Evolutionary conservation across 2,888 invertebrate species (phyloP).

Genomic region (Dryococelus australis): DNA sequence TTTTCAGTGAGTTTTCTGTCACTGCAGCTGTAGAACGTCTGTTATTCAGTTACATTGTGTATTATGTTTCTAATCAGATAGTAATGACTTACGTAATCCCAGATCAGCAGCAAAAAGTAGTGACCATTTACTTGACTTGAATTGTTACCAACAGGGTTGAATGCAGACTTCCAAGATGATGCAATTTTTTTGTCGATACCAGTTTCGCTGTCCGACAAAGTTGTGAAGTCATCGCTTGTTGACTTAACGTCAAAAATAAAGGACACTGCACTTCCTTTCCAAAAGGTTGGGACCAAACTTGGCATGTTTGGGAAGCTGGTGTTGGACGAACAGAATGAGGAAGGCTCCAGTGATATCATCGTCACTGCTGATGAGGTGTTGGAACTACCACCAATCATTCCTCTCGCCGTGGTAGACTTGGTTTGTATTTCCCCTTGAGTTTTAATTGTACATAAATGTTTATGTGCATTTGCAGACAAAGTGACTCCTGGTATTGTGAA

Average conservation of each 20-base stretch:
- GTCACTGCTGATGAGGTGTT: slow-evolving; percentile 77
- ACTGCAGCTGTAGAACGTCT: too few species aligned
- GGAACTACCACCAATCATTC: slow-evolving; percentile 70
- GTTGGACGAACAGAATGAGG: background rate
- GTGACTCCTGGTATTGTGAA: too few species aligned
- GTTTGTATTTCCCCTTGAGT: slow-evolving; percentile 32
- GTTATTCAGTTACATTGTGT: too few species aligned
- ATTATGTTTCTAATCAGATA: too few species aligned
- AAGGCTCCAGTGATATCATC: slow-evolving; percentile 30
- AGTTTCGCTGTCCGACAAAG: slow-evolving; percentile 38
- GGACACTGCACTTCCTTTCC: slow-evolving; percentile 57
- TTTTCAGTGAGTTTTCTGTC: too few species aligned
- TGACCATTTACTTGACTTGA: background rate
- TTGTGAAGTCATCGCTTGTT: slow-evolving; percentile 51
- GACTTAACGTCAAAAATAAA: slow-evolving; percentile 58
- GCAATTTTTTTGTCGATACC: slow-evolving; percentile 35
- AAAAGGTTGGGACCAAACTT: slow-evolving; percentile 50
- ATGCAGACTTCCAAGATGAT: slow-evolving; percentile 28
- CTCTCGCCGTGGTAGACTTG: slow-evolving; percentile 38
- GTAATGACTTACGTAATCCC: too few species aligned
- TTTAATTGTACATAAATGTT: too few species aligned
- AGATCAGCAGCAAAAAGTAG: background rate
- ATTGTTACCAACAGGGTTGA: slow-evolving; percentile 27
- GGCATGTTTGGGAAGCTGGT: slow-evolving; percentile 10
- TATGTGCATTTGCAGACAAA: too few species aligned